These are phyloP conservation scores for Phalacrocorax carbo DNA, from an alignment of 2,113 vertebrate genomes.

Conservation along the genomic window DNA sequence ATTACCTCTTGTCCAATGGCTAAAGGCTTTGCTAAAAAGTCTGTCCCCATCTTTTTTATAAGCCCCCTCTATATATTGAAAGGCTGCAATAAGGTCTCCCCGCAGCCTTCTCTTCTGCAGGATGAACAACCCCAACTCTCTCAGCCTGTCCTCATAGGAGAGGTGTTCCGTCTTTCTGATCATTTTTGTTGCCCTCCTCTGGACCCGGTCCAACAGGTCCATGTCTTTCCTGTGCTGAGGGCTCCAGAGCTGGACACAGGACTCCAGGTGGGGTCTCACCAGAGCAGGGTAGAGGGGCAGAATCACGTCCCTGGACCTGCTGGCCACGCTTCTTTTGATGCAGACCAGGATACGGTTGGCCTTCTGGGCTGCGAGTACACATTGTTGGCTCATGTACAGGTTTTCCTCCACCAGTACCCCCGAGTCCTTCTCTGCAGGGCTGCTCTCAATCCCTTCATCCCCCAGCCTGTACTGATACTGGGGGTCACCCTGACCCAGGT, in stretches of 20 bases:
- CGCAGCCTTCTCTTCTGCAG: not conserved
- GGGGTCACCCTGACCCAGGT: too few species aligned
- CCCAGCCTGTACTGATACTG: not conserved
- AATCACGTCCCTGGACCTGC: not conserved
- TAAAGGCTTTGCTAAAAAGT: not conserved
- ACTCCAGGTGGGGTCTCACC: not conserved
- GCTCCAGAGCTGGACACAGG: accelerated
- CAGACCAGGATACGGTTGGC: accelerated
- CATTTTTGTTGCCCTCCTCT: not conserved
- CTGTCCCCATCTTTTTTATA: not conserved
- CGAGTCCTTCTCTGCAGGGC: not conserved
- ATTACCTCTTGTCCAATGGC: not conserved
- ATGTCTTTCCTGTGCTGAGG: not conserved
- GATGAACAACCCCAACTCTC: not conserved
- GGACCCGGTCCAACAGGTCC: not conserved
- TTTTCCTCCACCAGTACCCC: not conserved
- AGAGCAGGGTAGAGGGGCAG: not conserved
- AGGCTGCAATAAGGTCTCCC: not conserved
- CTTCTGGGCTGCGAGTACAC: not conserved
- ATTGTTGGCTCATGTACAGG: accelerated
- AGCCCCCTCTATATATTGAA: accelerated
- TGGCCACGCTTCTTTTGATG: not conserved
- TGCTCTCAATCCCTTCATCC: not conserved
- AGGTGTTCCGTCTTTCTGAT: not conserved
- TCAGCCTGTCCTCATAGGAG: not conserved